Percentiles rank a stretch among this genome's conserved stretches.
Evolutionary conservation across 2,888 invertebrate species (phyloP).

Genomic region (Zhuqinia jingwanae): DNA sequence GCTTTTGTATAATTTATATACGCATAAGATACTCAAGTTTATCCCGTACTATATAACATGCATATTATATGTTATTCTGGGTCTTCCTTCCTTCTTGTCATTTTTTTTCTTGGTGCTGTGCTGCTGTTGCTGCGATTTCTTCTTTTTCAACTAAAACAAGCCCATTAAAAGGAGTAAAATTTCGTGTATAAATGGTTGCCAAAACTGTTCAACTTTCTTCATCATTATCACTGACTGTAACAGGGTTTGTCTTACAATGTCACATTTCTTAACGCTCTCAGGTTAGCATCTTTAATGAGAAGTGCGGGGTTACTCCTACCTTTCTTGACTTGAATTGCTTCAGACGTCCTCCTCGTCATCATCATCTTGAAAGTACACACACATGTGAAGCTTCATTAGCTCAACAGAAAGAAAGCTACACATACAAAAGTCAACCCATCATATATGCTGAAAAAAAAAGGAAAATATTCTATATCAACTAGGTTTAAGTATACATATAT

Average conservation of each 20-base stretch:
- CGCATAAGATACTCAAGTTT: too few species aligned
- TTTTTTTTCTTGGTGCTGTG: not conserved
- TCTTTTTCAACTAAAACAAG: not conserved
- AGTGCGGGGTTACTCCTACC: conserved; percentile 49
- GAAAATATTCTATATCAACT: not conserved
- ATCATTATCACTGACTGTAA: conserved; percentile 59
- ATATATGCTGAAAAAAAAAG: not conserved
- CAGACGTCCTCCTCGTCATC: not conserved
- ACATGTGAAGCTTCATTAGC: conserved; percentile 62
- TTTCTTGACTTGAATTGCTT: conserved; percentile 3
- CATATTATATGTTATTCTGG: not conserved
- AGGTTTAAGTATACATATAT: too few species aligned
- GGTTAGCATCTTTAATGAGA: conserved; percentile 55
- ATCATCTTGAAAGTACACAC: conserved; percentile 31
- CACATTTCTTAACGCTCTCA: conserved; percentile 37
- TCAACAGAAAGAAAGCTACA: not conserved
- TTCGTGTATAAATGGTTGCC: conserved; percentile 45
- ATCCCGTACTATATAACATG: too few species aligned
- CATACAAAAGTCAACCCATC: not conserved
- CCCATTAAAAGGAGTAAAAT: conserved; percentile 31
- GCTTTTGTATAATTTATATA: not conserved
- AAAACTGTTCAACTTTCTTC: conserved; percentile 54
- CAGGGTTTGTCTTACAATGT: conserved; percentile 56
- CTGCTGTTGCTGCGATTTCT: not conserved
- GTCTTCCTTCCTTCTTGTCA: not conserved